Base-by-base conservation (phyloP, 2,113 vertebrate species). In the Miniopterus natalensis region DNA sequence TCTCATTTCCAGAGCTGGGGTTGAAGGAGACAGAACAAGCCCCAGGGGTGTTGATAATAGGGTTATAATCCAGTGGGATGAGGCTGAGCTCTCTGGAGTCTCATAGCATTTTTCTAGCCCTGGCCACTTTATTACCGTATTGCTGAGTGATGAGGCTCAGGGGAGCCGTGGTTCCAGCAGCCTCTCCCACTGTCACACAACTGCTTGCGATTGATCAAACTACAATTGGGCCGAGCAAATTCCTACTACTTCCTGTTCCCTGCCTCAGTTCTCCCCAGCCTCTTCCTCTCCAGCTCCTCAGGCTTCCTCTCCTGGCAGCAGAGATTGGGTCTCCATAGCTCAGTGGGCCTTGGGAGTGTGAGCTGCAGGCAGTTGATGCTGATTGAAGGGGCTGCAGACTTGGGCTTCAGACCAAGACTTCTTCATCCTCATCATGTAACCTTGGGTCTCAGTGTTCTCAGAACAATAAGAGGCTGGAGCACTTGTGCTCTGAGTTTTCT, bases 11-110 rank as follows among this genome's bases (percentile, higher is more conserved):
- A 7, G 42, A 81, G 59, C 55, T 53, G 59, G 68, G 51, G 61
- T 90, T 59, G 94, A 84, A 92, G 65, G 88, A 96, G 88, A 55
- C 74, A 79, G 88, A 95, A 94, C 63, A 94, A 87, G 96, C 84
- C 96, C 94, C 95, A 74, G 74, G 96, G 89, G 96, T 93, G 91
- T 81, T 10, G 40, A 68, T 92, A 96, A 96, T 89, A 90, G 92
- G 89, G 95, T 80, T 96, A 94, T 95, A 96, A 95, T 91, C 92
- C 91, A 7, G 42, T 55, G 74, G 97, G 95, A 88, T 94, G 95
- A 5, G 74, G 47, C 0, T 0, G 86, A 86, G 59, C 89, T 97
- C 8, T 2, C 86, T 59, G 45, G 97, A 95, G 96, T 57, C 92
- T 73, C 85, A 1, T 29, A 75, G 94, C 68, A 18, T 27, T 55